Conservation (phyloP, 2,888 invertebrate species). For the Chalcosyrphus nemorum region DNA sequence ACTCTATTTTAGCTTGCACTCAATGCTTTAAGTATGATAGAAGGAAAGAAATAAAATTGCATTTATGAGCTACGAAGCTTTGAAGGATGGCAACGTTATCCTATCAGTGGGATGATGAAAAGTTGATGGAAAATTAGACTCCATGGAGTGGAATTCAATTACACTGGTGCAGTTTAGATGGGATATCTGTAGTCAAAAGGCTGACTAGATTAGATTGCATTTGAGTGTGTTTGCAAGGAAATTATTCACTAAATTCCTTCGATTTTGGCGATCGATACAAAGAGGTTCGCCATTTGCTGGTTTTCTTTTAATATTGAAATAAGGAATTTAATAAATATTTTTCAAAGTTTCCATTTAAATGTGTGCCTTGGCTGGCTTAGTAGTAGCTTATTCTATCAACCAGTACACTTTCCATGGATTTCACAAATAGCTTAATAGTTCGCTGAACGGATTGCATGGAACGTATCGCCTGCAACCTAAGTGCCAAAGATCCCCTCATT, state of each 20-base stretch:
- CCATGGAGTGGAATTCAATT: constrained; percentile 44
- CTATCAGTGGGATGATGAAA: constrained; percentile 15
- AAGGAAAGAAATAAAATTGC: constrained; percentile 35
- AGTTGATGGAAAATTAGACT: constrained; percentile 43
- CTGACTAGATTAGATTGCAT: background rate
- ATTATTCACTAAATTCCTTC: background rate
- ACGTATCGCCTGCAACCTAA: too few relatives aligned
- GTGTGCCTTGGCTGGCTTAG: too few relatives aligned
- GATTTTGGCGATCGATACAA: background rate
- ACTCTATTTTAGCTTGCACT: constrained; percentile 35
- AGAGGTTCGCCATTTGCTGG: too few relatives aligned
- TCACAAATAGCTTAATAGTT: too few relatives aligned
- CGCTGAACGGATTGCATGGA: too few relatives aligned
- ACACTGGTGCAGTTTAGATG: constrained; percentile 20
- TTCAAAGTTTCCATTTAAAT: too few relatives aligned
- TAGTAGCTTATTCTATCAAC: too few relatives aligned
- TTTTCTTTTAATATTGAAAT: too few relatives aligned
- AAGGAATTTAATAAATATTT: too few relatives aligned
- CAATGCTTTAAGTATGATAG: constrained; percentile 32
- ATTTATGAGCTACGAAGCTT: constrained; percentile 30
- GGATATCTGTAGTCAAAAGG: constrained; percentile 12
- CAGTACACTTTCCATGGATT: too few relatives aligned
- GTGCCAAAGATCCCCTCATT: too few relatives aligned
- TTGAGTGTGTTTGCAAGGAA: background rate
- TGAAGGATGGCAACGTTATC: background rate